These are phyloP conservation scores for Ophion ellenae DNA, from an alignment of 2,888 invertebrate genomes.

Conservation along the genomic window DNA sequence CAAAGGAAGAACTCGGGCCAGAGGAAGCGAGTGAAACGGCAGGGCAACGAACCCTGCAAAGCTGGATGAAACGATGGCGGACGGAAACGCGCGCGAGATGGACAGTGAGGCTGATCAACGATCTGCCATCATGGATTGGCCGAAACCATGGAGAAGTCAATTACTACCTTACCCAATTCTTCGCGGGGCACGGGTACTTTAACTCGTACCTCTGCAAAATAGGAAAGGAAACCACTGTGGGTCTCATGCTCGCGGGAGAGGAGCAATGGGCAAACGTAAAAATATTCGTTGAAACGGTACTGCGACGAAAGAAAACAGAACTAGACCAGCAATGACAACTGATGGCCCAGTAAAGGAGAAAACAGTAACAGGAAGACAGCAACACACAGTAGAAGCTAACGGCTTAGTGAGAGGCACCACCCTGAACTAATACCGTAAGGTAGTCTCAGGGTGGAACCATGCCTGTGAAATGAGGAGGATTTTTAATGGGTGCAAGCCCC, in stretches of 20 bases:
- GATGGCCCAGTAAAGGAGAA: too few species aligned
- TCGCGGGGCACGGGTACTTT: slow-evolving; percentile 67
- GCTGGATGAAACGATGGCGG: slow-evolving; percentile 29
- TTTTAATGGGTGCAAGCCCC: slow-evolving; percentile 33
- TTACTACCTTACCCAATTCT: slow-evolving; percentile 64
- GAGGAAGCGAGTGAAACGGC: slow-evolving; percentile 38
- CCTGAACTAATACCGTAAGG: slow-evolving; percentile 35
- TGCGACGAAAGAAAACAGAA: too few species aligned
- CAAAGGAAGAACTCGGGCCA: slow-evolving; percentile 2
- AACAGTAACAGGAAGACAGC: not conserved
- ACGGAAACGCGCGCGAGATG: slow-evolving; percentile 40
- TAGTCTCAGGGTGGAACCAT: slow-evolving; percentile 4
- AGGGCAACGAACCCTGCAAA: slow-evolving; percentile 14
- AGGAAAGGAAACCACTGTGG: not conserved
- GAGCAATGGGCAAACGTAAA: too few species aligned
- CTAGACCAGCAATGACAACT: too few species aligned
- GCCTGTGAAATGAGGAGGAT: not conserved
- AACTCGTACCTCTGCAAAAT: slow-evolving; percentile 46
- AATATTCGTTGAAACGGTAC: too few species aligned
- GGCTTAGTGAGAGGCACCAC: not conserved
- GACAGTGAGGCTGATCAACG: slow-evolving; percentile 56
- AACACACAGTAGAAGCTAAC: not conserved
- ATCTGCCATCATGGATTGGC: slow-evolving; percentile 42
- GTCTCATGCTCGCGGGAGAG: too few species aligned
- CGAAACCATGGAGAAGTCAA: slow-evolving; percentile 62